phyloP scores from a whole-genome alignment of 1,140 invertebrate species.

The Homarus americanus region DNA sequence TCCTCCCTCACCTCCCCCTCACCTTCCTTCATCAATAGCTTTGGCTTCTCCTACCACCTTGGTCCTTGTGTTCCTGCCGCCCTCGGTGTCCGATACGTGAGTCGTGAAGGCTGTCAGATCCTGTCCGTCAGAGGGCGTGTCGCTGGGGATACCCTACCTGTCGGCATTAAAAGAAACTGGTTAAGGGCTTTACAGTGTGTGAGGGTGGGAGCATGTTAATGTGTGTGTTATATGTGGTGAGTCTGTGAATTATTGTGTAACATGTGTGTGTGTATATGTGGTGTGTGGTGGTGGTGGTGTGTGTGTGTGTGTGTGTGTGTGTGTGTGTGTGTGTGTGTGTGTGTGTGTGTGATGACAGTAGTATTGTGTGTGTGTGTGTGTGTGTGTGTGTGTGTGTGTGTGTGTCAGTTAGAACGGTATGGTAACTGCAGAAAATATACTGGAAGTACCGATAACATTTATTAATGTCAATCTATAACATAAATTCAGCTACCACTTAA shows the following conservation, averaged over 20 bases:
- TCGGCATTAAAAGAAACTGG: background rate
- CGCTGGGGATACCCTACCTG: constrained; percentile 51
- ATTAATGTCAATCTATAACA: no score
- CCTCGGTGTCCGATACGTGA: constrained; percentile 62
- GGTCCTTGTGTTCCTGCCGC: constrained; percentile 57
- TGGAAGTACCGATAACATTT: no score
- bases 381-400: constrained; percentile 4
- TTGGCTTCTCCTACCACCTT: constrained; percentile 42
- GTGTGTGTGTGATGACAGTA: no score
- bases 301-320: no score
- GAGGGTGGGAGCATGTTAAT: no score
- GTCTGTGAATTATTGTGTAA: no score
- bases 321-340: no score
- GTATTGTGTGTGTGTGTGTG: constrained; percentile 9
- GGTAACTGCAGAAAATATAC: no score
- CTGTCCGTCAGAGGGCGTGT: constrained; percentile 57
- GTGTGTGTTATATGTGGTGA: no score
- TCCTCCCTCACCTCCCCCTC: background rate
- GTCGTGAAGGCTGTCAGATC: constrained; percentile 54
- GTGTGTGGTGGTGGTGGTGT: no score
- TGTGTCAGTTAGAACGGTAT: no score
- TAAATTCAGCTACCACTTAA: no score
- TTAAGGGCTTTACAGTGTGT: background rate
- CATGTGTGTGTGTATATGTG: background rate
- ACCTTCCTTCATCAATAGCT: constrained; percentile 60